A percentile compares a stretch with the other conserved stretches of the same genome.
Evolutionary conservation across 2,888 invertebrate species (phyloP).

Genomic region (Barypeithes pellucidus): DNA sequence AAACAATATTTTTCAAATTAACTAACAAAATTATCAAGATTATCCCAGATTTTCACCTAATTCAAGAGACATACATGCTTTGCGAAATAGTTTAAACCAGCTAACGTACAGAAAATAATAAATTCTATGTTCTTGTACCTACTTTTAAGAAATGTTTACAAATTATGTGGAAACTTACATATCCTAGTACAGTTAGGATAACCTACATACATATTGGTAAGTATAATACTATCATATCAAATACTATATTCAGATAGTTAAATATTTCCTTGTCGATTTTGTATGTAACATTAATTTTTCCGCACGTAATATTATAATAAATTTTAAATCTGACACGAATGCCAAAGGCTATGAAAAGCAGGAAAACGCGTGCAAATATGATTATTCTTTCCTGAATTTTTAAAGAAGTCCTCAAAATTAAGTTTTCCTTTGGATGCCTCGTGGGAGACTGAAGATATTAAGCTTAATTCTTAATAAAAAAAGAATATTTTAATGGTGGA

Average conservation of each 20-base stretch:
- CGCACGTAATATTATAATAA: slow-evolving; percentile 7
- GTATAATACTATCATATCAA: too few species aligned
- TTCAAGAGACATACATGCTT: too few species aligned
- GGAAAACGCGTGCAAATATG: slow-evolving; percentile 39
- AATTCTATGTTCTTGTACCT: too few species aligned
- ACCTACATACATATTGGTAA: too few species aligned
- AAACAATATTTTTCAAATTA: too few species aligned
- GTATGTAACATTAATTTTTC: slow-evolving; percentile 15
- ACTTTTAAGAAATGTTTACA: too few species aligned
- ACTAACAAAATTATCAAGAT: too few species aligned
- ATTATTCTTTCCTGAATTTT: slow-evolving; percentile 38
- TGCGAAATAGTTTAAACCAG: too few species aligned
- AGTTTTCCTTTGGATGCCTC: slow-evolving; percentile 24
- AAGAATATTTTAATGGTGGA: neutral
- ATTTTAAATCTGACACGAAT: slow-evolving; percentile 5
- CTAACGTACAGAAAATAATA: too few species aligned
- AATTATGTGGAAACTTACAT: too few species aligned
- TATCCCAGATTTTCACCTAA: too few species aligned
- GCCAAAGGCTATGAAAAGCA: slow-evolving; percentile 42
- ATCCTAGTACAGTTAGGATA: too few species aligned
- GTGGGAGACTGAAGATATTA: slow-evolving; percentile 17
- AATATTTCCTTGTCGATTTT: slow-evolving; percentile 10
- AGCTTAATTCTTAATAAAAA: slow-evolving; percentile 8
- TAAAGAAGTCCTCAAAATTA: slow-evolving; percentile 36
- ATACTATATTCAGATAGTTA: neutral